These are phyloP conservation scores for Chascanopsetta lugubris DNA, from an alignment of 2,113 vertebrate species.

Conservation along the genomic window DNA sequence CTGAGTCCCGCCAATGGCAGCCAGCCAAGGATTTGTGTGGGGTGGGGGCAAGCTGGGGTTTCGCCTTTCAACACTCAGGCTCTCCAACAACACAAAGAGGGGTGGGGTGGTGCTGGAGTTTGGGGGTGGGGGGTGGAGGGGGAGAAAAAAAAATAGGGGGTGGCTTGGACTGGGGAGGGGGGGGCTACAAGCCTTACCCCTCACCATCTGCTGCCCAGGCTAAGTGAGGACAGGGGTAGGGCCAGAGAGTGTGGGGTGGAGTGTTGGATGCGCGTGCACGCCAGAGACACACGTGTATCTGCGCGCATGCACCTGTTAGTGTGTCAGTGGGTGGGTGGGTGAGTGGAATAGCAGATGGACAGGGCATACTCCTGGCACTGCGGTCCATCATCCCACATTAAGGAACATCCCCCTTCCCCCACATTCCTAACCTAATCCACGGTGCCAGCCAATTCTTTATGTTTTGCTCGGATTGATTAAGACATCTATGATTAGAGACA, in stretches of 20 bases:
- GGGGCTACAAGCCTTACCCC: conserved; percentile 79
- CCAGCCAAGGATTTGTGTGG: conserved; percentile 63
- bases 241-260: conserved; percentile 69
- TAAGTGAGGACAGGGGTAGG: conserved; percentile 75
- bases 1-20: conserved; percentile 77
- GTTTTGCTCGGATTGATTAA: conserved; percentile 83
- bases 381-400: conserved; percentile 48
- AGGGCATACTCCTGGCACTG: conserved; percentile 71
- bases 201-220: conserved; percentile 86
- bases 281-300: conserved; percentile 56
- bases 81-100: conserved; percentile 77
- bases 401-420: conserved; percentile 45
- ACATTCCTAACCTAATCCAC: conserved; percentile 80
- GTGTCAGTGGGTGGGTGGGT: conserved; percentile 68
- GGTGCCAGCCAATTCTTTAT: conserved; percentile 76
- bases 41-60: conserved; percentile 56
- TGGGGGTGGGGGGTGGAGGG: conserved; percentile 22
- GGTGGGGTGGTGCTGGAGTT: conserved; percentile 64
- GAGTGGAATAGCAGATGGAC: conserved; percentile 69
- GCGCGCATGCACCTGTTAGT: conserved; percentile 67
- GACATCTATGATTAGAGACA: conserved; percentile 84
- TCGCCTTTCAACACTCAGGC: conserved; percentile 73
- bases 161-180: conserved; percentile 65
- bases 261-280: conserved; percentile 40
- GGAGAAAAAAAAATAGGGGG: conserved; percentile 43